Percentiles rank a stretch among this genome's conserved stretches.
Conservation (phyloP, 2,797 vertebrate genomes). For the Anisognathus igniventris region DNA sequence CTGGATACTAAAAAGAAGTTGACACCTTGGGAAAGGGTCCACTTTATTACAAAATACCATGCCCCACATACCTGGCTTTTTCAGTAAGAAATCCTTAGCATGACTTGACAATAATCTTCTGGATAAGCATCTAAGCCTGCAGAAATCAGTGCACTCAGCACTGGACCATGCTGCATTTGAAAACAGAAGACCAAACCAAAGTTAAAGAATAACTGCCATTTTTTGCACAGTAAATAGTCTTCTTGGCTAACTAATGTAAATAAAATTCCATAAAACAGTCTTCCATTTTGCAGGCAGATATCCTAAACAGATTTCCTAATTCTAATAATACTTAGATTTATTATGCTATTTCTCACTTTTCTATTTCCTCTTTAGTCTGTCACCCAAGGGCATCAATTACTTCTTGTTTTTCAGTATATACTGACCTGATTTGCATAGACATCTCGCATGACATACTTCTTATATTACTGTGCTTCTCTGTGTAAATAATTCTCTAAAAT, state of each 20-base stretch:
- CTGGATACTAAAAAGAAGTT: background rate
- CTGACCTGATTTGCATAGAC: background rate
- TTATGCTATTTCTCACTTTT: background rate
- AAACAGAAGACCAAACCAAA: background rate
- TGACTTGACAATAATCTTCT: background rate
- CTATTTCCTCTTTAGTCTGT: background rate
- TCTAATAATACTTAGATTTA: background rate
- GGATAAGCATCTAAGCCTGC: background rate
- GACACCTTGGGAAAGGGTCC: background rate
- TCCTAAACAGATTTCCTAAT: background rate
- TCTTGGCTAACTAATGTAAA: background rate
- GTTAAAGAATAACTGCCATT: background rate
- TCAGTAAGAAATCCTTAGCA: background rate
- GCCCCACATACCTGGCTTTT: background rate
- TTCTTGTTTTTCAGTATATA: background rate
- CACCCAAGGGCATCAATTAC: background rate
- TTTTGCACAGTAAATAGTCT: background rate
- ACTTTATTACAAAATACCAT: background rate
- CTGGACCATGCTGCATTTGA: background rate
- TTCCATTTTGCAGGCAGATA: background rate
- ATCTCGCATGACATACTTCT: background rate
- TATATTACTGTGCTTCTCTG: background rate
- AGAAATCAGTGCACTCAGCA: background rate
- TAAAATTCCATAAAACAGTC: background rate
- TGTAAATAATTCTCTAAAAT: conserved; percentile 38